A percentile compares a stretch with the other conserved stretches of the same genome.
Conservation (phyloP, 2,113 vertebrate species). For the Odontesthes bonariensis region DNA sequence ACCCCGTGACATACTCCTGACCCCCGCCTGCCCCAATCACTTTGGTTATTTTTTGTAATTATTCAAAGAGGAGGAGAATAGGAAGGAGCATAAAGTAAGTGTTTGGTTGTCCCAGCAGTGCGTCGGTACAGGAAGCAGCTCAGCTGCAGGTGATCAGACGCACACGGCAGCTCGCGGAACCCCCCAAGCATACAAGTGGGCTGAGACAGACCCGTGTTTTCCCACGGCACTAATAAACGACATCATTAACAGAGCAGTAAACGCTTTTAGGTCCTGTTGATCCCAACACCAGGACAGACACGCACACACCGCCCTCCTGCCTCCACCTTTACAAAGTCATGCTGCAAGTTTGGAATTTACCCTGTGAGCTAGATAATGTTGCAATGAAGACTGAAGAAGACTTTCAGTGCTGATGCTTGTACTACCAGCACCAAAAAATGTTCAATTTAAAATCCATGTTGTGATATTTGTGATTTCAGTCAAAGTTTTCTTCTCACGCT, state of each 20-base stretch:
- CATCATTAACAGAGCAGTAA: constrained; percentile 57
- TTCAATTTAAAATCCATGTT: too few species aligned
- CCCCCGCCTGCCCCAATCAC: not conserved
- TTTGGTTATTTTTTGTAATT: too few species aligned
- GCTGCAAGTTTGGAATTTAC: not conserved
- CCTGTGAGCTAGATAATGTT: not conserved
- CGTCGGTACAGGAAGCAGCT: too few species aligned
- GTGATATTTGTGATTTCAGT: too few species aligned
- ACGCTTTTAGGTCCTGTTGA: constrained; percentile 41
- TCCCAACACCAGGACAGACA: not conserved
- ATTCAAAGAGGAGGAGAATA: not conserved
- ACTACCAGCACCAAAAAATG: too few species aligned
- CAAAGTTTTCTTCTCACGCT: too few species aligned
- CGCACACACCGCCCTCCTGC: not conserved
- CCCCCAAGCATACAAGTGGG: not conserved
- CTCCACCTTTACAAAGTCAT: not conserved
- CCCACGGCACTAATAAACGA: constrained; percentile 37
- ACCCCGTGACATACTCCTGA: not conserved
- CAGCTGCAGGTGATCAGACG: constrained; percentile 41
- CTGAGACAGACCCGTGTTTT: constrained; percentile 16
- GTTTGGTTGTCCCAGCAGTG: not conserved
- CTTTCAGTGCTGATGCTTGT: too few species aligned
- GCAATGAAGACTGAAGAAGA: not conserved
- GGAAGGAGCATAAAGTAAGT: not conserved
- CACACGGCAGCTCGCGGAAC: constrained; percentile 20